Conservation (phyloP, 2,888 invertebrate genomes). For the Fissipunctia ypsillon region DNA sequence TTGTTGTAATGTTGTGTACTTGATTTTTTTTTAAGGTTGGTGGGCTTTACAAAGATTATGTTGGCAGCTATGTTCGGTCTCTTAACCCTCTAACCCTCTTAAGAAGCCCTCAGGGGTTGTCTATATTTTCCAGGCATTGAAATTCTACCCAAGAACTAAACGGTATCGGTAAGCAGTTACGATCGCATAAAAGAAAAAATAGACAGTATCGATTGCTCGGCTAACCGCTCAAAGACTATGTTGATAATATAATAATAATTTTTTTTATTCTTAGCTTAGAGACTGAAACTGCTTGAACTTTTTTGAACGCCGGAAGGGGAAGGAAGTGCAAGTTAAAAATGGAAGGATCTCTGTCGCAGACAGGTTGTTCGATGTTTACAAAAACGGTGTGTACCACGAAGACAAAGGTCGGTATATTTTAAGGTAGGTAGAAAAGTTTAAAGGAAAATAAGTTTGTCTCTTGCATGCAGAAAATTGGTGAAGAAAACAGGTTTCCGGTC, state of each 20-base stretch:
- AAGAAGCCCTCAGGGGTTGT: neutral
- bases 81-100: neutral
- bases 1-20: no score
- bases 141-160: constrained; percentile 16
- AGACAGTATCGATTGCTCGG: neutral
- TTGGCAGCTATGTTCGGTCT: no score
- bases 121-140: neutral
- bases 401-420: constrained; percentile 22
- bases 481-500: neutral
- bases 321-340: constrained; percentile 33
- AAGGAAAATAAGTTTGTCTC: neutral
- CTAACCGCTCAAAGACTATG: constrained; percentile 14
- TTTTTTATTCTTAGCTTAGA: constrained; percentile 4
- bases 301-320: constrained; percentile 18
- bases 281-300: neutral
- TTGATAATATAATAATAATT: constrained; percentile 1
- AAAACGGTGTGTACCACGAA: constrained; percentile 16
- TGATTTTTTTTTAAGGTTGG: neutral
- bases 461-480: neutral
- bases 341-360: constrained; percentile 33
- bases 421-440: neutral
- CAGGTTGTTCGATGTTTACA: constrained; percentile 33
- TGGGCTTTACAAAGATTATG: neutral
- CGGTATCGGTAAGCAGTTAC: constrained; percentile 12
- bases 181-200: constrained; percentile 14